Evolutionary conservation across 2,888 invertebrate species (phyloP).

Genomic region (Drosophila nigricruria): DNA sequence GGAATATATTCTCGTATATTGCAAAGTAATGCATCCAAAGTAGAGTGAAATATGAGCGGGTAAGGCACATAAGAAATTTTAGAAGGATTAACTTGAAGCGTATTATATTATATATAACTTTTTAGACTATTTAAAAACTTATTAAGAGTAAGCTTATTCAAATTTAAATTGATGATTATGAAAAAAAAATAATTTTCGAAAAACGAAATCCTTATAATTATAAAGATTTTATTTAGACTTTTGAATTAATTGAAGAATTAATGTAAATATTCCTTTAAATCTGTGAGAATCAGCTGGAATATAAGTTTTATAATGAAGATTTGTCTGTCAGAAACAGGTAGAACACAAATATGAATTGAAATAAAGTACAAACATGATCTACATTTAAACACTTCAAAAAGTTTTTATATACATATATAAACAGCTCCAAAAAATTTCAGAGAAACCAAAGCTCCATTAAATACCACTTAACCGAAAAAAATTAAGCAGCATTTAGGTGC

Average conservation of each 20-base stretch:
- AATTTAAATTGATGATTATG: no score
- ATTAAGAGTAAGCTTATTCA: no score
- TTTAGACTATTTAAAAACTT: no score
- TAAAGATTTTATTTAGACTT: neutral
- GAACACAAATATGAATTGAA: neutral
- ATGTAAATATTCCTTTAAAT: neutral
- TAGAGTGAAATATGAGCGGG: neutral
- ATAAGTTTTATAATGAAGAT: neutral
- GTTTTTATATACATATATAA: neutral
- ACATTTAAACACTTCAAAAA: neutral
- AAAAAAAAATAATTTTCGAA: no score
- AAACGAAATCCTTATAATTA: no score
- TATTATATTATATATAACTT: neutral
- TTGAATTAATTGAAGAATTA: neutral
- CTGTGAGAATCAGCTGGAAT: neutral
- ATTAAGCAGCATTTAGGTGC: slow-evolving; percentile 16
- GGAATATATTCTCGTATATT: neutral
- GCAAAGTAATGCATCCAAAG: neutral
- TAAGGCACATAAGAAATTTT: neutral
- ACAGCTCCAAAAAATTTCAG: neutral
- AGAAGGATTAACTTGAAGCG: neutral
- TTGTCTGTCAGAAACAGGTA: neutral
- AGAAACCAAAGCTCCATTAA: slow-evolving; percentile 3
- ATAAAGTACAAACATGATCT: no score
- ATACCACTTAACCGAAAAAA: neutral